These are phyloP conservation scores for Crioceris asparagi DNA, from an alignment of 2,888 invertebrate species.

Conservation along the genomic window DNA sequence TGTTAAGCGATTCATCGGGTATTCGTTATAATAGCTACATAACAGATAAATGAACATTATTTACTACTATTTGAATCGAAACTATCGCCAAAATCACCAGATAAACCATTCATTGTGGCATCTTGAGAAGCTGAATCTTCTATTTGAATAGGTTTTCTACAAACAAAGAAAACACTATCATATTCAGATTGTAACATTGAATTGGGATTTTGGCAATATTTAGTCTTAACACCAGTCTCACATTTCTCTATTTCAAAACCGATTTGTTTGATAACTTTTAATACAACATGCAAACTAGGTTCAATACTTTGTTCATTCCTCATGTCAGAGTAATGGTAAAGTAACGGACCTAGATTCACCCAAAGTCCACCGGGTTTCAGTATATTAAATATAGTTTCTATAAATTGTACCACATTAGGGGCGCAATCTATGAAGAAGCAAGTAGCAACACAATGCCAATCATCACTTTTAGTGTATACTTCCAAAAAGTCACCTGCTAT, in stretches of 20 bases:
- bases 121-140: too few relatives aligned
- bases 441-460: constrained; percentile 89
- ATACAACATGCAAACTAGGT: constrained; percentile 62
- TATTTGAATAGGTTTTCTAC: constrained; percentile 58
- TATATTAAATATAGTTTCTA: constrained; percentile 84
- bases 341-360: constrained; percentile 84
- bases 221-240: constrained; percentile 65
- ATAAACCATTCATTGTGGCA: too few relatives aligned
- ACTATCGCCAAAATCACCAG: too few relatives aligned
- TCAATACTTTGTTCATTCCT: constrained; percentile 83
- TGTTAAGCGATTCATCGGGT: too few relatives aligned
- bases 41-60: too few relatives aligned
- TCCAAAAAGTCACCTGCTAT: constrained; percentile 95
- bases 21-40: too few relatives aligned
- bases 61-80: too few relatives aligned
- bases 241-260: constrained; percentile 81
- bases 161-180: constrained; percentile 85
- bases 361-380: constrained; percentile 82
- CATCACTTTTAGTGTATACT: constrained; percentile 60
- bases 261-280: constrained; percentile 59
- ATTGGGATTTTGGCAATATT: constrained; percentile 84
- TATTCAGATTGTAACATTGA: constrained; percentile 92
- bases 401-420: constrained; percentile 87
- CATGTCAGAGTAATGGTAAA: constrained; percentile 86
- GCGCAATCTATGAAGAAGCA: constrained; percentile 99